Conservation (phyloP, 2,797 vertebrate genomes). For the Semotilus atromaculatus region DNA sequence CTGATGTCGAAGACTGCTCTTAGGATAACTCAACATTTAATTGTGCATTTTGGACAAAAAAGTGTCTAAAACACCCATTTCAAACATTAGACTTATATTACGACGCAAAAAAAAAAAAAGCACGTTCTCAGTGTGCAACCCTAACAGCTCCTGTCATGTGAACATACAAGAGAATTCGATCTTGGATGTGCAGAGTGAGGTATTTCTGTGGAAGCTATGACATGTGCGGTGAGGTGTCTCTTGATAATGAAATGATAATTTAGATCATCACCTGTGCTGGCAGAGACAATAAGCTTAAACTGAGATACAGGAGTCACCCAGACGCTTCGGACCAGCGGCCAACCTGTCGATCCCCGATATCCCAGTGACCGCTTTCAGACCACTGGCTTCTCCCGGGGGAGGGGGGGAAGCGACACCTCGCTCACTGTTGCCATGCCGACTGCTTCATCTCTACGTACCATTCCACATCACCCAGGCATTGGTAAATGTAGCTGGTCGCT, state of each 20-base stretch:
- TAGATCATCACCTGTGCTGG: constrained; percentile 83
- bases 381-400: constrained; percentile 96
- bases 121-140: background rate
- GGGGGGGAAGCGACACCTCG: constrained; percentile 90
- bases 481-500: constrained; percentile 99
- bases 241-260: constrained; percentile 28
- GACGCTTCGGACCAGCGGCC: constrained; percentile 96
- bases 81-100: background rate
- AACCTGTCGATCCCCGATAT: constrained; percentile 98
- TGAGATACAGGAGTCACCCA: constrained; percentile 99
- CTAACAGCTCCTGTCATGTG: background rate
- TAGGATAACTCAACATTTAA: background rate
- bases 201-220: constrained; percentile 76
- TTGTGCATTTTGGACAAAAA: background rate
- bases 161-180: background rate
- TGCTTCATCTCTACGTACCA: constrained; percentile 99
- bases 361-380: constrained; percentile 99
- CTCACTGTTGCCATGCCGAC: constrained; percentile 99
- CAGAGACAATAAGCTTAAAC: constrained; percentile 92
- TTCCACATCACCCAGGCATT: constrained; percentile 99
- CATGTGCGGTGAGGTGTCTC: constrained; percentile 37
- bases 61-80: background rate
- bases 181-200: constrained; percentile 50
- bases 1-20: background rate
- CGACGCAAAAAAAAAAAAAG: background rate